Conservation (phyloP, 2,888 invertebrate genomes). For the Trichopoda pennipes region DNA sequence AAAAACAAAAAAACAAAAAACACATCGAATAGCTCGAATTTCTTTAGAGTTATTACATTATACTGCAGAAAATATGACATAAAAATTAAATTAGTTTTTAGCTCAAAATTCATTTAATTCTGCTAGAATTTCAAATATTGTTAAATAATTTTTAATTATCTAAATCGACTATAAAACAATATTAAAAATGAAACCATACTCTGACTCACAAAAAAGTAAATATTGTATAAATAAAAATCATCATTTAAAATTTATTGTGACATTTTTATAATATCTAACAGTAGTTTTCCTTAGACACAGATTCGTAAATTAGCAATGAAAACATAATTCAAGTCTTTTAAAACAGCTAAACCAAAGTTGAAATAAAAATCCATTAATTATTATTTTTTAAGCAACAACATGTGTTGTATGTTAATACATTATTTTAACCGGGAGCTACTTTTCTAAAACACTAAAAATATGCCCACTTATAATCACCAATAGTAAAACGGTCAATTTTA, state of each 20-base stretch:
- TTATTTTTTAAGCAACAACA: constrained; percentile 18
- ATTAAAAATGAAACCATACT: neutral
- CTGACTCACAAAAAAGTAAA: constrained; percentile 31
- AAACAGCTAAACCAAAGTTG: constrained; percentile 15
- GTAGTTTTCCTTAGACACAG: constrained; percentile 11
- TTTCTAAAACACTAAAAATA: constrained; percentile 29
- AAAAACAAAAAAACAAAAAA: too few species aligned
- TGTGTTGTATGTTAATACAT: constrained; percentile 31
- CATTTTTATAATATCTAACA: constrained; percentile 22
- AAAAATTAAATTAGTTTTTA: too few species aligned
- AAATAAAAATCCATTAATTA: constrained; percentile 53
- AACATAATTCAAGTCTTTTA: neutral
- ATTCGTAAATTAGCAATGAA: constrained; percentile 35
- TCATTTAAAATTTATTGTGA: neutral
- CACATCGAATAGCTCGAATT: too few species aligned
- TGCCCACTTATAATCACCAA: constrained; percentile 50
- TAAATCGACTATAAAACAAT: neutral
- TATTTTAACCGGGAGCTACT: constrained; percentile 56
- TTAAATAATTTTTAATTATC: too few species aligned
- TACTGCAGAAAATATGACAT: too few species aligned
- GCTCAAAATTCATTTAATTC: too few species aligned
- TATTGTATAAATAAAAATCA: constrained; percentile 11
- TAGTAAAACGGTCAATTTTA: constrained; percentile 42
- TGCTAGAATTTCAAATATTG: too few species aligned
- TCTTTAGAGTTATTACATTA: too few species aligned